Evolutionary conservation across 1,140 invertebrate species (phyloP), one percentile per base, ranked within the genome.

Genomic region (Bombus picipes): DNA sequence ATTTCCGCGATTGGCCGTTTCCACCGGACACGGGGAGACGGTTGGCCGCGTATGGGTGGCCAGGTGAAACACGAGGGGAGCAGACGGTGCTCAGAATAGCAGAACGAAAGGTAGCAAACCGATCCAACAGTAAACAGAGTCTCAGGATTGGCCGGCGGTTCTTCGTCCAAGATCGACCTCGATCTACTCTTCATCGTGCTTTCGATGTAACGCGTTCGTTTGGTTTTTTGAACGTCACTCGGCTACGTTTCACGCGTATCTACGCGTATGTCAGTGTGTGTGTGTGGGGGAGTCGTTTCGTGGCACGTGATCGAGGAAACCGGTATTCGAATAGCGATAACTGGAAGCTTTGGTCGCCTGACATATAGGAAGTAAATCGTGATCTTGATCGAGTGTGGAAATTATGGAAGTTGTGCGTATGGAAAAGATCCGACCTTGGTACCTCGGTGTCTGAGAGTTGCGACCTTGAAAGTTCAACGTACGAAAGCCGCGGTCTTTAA

Each of bases 1-100:
- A 81, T 73, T 80, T 88, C 72, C 86, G 76, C 85, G 92, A 94
- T 93, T 92, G 93, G 93, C 87, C 91, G 88, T 85, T 94, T 93
- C 93, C 89, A 90, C 84, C 91, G 87, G 89, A 90, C 91, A 92
- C 91, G 76, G 87, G 88, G 83, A 87, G 77, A 87, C 88, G 91
- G 92, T 93, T 92, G 91, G 93, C 82, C 88, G 81, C 73, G 77
- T 80, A 80, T 72, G 62, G 68, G 88, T 86, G 57, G 77, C 86
- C 77, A 81, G 79, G 66, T 90, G 81, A 87, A 79, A 68, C 70
- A 73, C 73, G 53, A 32, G 62, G 71, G 72, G 84, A 57, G n/a
- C 39, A 53, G 28, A 72, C 57, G 75, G 70, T 89, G 88, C 37
- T 83, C 87, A 59, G 18, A 39, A 62, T 34, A 75, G 87, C 88